Evolutionary conservation across 1,140 invertebrate species (phyloP), one percentile per base, ranked within the genome.

Genomic region (Trachelipus rathkii): DNA sequence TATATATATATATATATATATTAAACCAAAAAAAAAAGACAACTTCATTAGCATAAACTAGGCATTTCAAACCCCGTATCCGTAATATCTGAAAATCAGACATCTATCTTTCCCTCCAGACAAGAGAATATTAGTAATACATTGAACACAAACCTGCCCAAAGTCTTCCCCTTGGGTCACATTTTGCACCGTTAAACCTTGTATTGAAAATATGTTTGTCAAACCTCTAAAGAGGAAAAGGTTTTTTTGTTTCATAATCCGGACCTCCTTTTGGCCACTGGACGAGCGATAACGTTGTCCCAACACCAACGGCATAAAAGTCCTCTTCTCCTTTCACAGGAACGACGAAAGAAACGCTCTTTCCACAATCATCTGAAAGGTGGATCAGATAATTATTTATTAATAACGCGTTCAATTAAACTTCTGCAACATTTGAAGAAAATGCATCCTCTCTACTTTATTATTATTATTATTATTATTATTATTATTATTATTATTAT

Each of bases 181-280:
- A 91, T 86, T 96, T 97, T 15, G 90, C 95, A 85, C 96, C 94
- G 82, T 96, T 96, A 79, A 93, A 89, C 81, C 93, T 87, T 0
- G 83, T 85, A 0, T 84, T 83, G 69, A 85, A 84, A 33, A 33
- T 6, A 50, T 89, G 85, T 0, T 83, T 78, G 53, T 93, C 91
- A 0, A 94, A 89, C 67, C 88, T 88, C 0, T 87, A 85, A 50
- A 78, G 69, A 7, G 46, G 19, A 10, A 86, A 85, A 46, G 87
- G 80, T 10, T 87, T 78, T 10, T 71, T 66, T 0, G 74, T 74
- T 44, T 69, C 23, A 0, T n/a, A 7, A 8, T 78, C 77, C 11
- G 73, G 69, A 45, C 71, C 60, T 6, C n/a, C 53, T 2, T 77
- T 80, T n/a, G 81, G 70, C 92, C 93, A 95, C 77, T 87, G 85